phyloP scores from a whole-genome alignment of 2,113 vertebrate species.

The Oncorhynchus kisutch region DNA sequence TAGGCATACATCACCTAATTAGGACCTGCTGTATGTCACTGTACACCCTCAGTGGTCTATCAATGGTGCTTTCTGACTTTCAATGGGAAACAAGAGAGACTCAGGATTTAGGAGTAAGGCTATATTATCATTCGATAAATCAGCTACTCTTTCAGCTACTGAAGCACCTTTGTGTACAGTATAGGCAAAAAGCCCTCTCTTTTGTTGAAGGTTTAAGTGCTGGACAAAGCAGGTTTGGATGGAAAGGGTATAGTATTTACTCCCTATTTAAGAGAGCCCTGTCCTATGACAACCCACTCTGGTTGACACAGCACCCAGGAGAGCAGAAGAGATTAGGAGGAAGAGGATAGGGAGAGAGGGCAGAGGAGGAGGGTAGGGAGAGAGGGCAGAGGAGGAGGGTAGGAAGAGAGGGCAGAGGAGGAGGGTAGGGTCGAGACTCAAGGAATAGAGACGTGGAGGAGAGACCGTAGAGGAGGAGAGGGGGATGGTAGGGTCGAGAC shows the following conservation, averaged over 20 bases:
- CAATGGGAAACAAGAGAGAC: neutral
- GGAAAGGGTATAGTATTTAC: conserved; percentile 11
- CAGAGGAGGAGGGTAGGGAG: neutral
- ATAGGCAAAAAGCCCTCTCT: neutral
- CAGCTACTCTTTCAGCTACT: neutral
- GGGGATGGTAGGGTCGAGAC: neutral
- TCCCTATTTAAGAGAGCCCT: neutral
- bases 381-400: neutral
- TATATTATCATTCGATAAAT: conserved; percentile 14
- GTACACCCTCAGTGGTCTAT: neutral
- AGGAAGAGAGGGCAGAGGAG: neutral
- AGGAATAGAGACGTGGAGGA: no score
- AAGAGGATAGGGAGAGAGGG: neutral
- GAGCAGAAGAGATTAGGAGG: neutral
- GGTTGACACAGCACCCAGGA: neutral
- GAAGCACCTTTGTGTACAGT: neutral
- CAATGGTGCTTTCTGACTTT: neutral
- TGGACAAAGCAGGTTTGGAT: conserved; percentile 7
- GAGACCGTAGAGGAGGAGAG: no score
- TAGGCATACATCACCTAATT: conserved; percentile 7
- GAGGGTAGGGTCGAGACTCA: no score
- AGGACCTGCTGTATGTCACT: conserved; percentile 4
- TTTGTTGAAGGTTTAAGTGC: conserved; percentile 15
- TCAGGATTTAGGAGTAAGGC: conserved; percentile 10
- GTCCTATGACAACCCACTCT: neutral